Evolutionary conservation across 1,140 invertebrate species (phyloP), one percentile per base, ranked within the genome.

Genomic region (Andrena cerasifolii): DNA sequence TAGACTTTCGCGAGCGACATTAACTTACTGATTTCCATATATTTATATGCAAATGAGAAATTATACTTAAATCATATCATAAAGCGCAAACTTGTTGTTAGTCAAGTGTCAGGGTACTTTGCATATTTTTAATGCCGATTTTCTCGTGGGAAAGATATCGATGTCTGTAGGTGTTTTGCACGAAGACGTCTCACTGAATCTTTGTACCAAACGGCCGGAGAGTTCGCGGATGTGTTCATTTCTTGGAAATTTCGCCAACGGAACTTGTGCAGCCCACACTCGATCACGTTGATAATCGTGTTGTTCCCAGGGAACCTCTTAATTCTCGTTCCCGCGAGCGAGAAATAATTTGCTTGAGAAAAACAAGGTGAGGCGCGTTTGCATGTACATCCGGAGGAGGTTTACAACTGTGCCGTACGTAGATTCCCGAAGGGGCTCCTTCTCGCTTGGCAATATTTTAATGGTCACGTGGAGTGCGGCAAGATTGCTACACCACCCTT

Each of bases 301-400:
- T 76, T 58, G 75, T 77, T 71, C 75, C 66, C n/a, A 28, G 40
- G 51, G 21, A 73, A 78, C 51, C 53, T 73, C 76, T 78, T 78
- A 78, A 78, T 73, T 58, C 40, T 18, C n/a, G 47, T 43, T 78
- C 51, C 49, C 16, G 68, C 26, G 59, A 45, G 76, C 56, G 76
- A 78, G 76, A 78, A 78, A 78, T 78, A 78, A 78, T 78, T 78
- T 78, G 76, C 67, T 58, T 54, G 58, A 26, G 76, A 65, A 73
- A 73, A 72, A 62, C 24, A 51, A 43, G 54, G 43, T 40, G 56
- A 53, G 66, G 24, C 28, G 2, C n/a, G 58, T 78, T 78, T 73
- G 70, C 76, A 65, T 73, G 49, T 65, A 65, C 68, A 24, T 36
- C 45, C 28, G 1, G 45, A 56, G 28, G 49, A 40, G 70, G 54